Evolutionary conservation across 2,113 vertebrate species (phyloP).

Genomic region (Hydrochoerus hydrochaeris): DNA sequence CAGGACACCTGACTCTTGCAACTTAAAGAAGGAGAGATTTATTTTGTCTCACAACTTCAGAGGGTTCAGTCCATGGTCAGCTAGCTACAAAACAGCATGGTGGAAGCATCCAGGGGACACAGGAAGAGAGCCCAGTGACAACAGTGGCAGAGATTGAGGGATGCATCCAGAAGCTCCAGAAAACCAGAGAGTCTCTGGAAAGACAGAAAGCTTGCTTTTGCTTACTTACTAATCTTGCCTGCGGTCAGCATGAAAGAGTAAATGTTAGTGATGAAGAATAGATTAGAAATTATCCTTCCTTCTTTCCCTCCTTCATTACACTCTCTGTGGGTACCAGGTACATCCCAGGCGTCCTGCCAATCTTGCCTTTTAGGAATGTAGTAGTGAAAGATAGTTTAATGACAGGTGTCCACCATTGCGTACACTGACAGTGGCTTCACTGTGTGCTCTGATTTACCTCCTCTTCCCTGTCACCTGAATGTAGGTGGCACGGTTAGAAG

Average conservation of each 20-base stretch:
- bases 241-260: background rate
- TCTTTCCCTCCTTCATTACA: background rate
- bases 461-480: background rate
- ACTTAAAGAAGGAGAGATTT: background rate
- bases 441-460: background rate
- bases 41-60: background rate
- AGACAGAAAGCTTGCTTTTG: too few species aligned
- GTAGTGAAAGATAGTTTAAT: background rate
- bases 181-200: background rate
- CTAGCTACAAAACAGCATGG: background rate
- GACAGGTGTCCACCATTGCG: background rate
- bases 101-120: background rate
- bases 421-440: background rate
- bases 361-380: background rate
- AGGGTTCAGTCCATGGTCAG: background rate
- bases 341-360: fast-evolving
- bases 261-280: background rate
- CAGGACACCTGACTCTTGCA: background rate
- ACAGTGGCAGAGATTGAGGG: background rate
- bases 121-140: background rate
- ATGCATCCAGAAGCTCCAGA: background rate
- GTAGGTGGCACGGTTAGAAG: background rate
- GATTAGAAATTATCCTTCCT: background rate
- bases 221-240: background rate
- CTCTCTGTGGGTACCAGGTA: background rate